Evolutionary conservation across 2,113 vertebrate species (phyloP).

Genomic region (Muntiacus reevesi): DNA sequence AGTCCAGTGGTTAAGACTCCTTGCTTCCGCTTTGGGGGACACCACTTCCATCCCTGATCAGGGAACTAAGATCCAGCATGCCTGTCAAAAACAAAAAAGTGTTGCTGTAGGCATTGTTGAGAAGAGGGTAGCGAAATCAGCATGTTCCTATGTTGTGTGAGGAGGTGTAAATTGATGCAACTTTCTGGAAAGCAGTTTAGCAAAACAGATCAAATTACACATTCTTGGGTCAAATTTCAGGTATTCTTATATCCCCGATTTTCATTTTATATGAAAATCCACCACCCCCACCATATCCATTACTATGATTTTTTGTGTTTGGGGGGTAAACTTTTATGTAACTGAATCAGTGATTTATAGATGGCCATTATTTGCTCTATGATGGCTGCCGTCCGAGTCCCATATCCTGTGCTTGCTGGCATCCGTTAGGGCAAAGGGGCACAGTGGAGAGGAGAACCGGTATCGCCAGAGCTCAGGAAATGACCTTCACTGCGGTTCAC

Average conservation of each 20-base stretch:
- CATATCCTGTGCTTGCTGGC: background rate
- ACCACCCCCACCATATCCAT: background rate
- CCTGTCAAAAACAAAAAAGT: background rate
- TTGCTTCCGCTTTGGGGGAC: background rate
- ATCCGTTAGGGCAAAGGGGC: background rate
- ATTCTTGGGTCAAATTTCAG: background rate
- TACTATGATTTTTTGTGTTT: background rate
- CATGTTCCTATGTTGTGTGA: background rate
- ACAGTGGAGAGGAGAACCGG: background rate
- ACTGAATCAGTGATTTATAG: background rate
- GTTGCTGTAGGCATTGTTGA: background rate
- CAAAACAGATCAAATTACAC: background rate
- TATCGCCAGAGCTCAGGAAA: background rate
- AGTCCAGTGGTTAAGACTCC: background rate
- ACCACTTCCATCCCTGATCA: background rate
- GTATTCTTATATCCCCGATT: background rate
- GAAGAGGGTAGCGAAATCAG: background rate
- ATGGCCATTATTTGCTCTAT: background rate
- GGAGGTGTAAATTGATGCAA: background rate
- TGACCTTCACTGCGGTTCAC: too few species aligned
- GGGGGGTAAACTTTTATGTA: background rate
- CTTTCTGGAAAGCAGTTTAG: background rate
- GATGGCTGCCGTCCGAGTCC: background rate
- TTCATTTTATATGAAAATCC: background rate
- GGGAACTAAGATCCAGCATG: background rate